A percentile compares a stretch with the other conserved stretches of the same genome.
Conservation (phyloP, 2,888 invertebrate species). For the Cantharis nigra region DNA sequence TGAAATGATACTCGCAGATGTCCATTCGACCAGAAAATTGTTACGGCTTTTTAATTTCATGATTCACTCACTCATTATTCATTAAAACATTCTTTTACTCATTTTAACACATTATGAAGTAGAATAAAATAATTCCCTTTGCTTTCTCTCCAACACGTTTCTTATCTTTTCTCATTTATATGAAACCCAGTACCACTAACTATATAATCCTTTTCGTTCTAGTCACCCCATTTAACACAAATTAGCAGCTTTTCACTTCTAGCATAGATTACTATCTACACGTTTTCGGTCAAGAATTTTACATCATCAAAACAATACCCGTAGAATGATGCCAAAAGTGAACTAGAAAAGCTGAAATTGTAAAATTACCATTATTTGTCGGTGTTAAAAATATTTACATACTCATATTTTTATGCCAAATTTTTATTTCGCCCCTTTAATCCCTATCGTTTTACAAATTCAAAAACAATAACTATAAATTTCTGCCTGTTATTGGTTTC, state of each 20-base stretch:
- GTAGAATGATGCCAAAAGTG: background rate
- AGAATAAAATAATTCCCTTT: background rate
- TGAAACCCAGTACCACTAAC: background rate
- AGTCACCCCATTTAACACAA: background rate
- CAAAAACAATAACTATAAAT: background rate
- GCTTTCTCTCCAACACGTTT: background rate
- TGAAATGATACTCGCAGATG: background rate
- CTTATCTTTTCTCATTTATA: background rate
- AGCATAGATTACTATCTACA: background rate
- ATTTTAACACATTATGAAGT: background rate
- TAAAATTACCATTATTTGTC: background rate
- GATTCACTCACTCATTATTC: background rate
- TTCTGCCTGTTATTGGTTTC: background rate
- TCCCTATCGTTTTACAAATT: background rate
- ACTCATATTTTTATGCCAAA: background rate
- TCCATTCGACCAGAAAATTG: background rate
- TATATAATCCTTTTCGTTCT: background rate
- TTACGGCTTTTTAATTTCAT: background rate
- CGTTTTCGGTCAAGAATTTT: background rate
- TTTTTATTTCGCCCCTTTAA: background rate
- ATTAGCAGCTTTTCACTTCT: background rate
- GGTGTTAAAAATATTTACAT: background rate
- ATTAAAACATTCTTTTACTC: background rate
- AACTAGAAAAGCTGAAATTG: background rate
- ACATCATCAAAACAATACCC: background rate